phyloP scores from a whole-genome alignment of 2,797 vertebrate species.

The Oreonectes daqikongensis region DNA sequence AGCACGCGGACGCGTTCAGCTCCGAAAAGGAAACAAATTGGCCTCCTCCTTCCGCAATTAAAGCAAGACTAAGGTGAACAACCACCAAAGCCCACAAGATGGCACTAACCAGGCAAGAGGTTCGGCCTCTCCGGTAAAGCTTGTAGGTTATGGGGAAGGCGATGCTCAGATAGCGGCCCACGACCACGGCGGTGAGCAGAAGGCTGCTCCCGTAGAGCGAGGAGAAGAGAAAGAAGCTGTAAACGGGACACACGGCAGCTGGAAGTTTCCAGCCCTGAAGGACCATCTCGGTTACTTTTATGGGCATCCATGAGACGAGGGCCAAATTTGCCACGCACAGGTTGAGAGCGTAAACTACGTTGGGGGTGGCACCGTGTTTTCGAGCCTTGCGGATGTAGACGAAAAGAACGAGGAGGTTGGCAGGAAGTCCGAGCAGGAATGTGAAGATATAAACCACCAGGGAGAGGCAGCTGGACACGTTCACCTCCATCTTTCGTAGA shows the following conservation, averaged over 20 bases:
- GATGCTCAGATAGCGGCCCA: slow-evolving; percentile 84
- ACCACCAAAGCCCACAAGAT: slow-evolving; percentile 81
- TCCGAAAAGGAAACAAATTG: slow-evolving; percentile 68
- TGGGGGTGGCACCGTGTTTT: slow-evolving; percentile 81
- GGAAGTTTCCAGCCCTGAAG: slow-evolving; percentile 79
- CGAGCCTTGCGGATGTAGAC: slow-evolving; percentile 74
- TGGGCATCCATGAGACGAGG: slow-evolving; percentile 79
- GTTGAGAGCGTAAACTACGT: slow-evolving; percentile 86
- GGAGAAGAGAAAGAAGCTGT: slow-evolving; percentile 79
- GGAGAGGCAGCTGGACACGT: slow-evolving; percentile 58
- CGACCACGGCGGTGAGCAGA: slow-evolving; percentile 81
- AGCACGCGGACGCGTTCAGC: slow-evolving; percentile 72
- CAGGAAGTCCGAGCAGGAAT: slow-evolving; percentile 82
- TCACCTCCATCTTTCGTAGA: not conserved
- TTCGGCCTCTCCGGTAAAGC: slow-evolving; percentile 74
- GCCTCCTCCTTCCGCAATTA: slow-evolving; percentile 70
- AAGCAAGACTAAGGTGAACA: slow-evolving; percentile 75
- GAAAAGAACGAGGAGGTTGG: slow-evolving; percentile 80
- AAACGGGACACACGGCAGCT: slow-evolving; percentile 71
- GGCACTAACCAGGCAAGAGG: slow-evolving; percentile 79
- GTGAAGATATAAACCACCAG: slow-evolving; percentile 77
- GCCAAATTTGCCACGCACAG: slow-evolving; percentile 82
- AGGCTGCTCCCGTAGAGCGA: slow-evolving; percentile 82
- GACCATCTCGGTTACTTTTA: slow-evolving; percentile 78
- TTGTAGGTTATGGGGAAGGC: slow-evolving; percentile 86